These are phyloP conservation scores for Zaprionus bogoriensis DNA, from an alignment of 2,888 invertebrate genomes.

Conservation along the genomic window DNA sequence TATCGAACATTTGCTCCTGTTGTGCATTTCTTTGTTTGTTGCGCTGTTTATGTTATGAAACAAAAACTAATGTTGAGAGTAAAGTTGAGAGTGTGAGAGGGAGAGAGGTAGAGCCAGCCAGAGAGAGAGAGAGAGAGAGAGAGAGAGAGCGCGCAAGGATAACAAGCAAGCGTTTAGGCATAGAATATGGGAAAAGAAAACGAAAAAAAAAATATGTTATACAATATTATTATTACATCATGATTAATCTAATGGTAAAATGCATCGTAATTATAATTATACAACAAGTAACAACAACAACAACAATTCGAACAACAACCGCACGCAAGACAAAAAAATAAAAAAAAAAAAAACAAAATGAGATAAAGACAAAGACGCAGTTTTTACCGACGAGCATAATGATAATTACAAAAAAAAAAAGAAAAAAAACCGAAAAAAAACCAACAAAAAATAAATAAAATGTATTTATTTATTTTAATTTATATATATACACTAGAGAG, in stretches of 20 bases:
- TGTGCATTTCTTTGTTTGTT: conserved; percentile 73
- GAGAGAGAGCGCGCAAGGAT: conserved; percentile 11
- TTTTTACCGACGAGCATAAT: conserved; percentile 69
- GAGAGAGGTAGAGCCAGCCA: background rate
- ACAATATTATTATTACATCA: conserved; percentile 68
- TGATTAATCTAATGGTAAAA: conserved; percentile 61
- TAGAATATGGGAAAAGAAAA: conserved; percentile 46
- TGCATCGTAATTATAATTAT: conserved; percentile 62
- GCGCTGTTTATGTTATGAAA: conserved; percentile 73
- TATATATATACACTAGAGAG: conserved; percentile 82
- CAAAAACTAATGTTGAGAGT: conserved; percentile 61
- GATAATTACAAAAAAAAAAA: conserved; percentile 51
- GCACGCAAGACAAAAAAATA: conserved; percentile 56
- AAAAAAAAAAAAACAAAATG: conserved; percentile 32
- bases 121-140: background rate
- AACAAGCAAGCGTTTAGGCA: conserved; percentile 42
- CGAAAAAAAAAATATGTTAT: conserved; percentile 58
- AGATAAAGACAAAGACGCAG: conserved; percentile 70
- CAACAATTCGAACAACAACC: conserved; percentile 55
- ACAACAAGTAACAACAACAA: conserved; percentile 49
- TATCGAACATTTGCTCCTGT: conserved; percentile 66
- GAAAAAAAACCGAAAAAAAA: conserved; percentile 28
- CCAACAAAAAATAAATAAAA: conserved; percentile 68
- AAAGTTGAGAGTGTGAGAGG: conserved; percentile 57
- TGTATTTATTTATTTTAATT: conserved; percentile 83